Evolutionary conservation across 2,888 invertebrate species (phyloP).

Genomic region (Ceraclea dissimilis): DNA sequence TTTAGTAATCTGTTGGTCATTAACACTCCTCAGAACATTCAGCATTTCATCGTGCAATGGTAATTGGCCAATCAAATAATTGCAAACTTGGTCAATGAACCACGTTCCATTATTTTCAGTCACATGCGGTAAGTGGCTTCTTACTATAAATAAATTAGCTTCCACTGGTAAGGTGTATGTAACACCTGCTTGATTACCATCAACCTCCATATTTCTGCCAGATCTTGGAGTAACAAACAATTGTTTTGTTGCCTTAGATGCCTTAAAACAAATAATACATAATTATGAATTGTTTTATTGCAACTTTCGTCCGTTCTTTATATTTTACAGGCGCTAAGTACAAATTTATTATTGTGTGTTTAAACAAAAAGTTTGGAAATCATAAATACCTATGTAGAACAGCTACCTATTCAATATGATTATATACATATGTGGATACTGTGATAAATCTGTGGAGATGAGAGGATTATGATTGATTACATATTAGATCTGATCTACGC

Average conservation of each 20-base stretch:
- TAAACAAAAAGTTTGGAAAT: no score
- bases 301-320: no score
- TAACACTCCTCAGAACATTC: neutral
- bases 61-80: neutral
- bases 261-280: neutral
- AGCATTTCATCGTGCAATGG: neutral
- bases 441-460: no score
- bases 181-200: neutral
- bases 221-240: neutral
- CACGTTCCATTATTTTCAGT: slow-evolving; percentile 3
- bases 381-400: no score
- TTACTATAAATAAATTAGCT: slow-evolving; percentile 2
- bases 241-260: neutral
- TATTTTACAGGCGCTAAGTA: no score
- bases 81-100: neutral
- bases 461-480: no score
- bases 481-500: no score
- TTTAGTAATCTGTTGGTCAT: neutral
- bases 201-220: neutral
- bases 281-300: neutral
- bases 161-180: slow-evolving; percentile 4
- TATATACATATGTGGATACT: no score
- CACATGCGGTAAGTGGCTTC: neutral
- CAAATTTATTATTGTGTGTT: no score
- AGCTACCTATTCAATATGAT: no score